Evolutionary conservation across 2,888 invertebrate species (phyloP).

Genomic region (Cheilosia scutellata): DNA sequence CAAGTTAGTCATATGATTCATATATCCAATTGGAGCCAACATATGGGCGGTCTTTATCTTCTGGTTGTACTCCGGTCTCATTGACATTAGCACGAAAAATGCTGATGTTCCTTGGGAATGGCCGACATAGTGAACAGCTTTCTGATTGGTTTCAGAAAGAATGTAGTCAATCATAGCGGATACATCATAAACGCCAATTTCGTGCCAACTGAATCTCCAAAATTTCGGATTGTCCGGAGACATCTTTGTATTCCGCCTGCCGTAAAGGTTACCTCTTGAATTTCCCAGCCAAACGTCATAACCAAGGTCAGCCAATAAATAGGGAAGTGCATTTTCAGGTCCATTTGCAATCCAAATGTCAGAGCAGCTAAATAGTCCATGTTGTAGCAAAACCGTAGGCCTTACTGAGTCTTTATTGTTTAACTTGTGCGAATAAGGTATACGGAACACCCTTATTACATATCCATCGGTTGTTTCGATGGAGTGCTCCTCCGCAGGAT

Average conservation of each 20-base stretch:
- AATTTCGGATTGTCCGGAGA: slow-evolving; percentile 79
- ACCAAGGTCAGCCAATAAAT: slow-evolving; percentile 80
- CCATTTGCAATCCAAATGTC: slow-evolving; percentile 80
- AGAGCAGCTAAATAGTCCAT: slow-evolving; percentile 80
- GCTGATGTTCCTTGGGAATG: slow-evolving; percentile 81
- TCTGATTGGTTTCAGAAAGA: slow-evolving; percentile 77
- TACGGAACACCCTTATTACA: slow-evolving; percentile 79
- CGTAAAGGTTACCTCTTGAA: slow-evolving; percentile 80
- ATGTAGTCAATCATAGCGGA: slow-evolving; percentile 81
- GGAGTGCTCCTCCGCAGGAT: slow-evolving; percentile 88
- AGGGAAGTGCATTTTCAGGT: slow-evolving; percentile 78
- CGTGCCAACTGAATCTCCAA: slow-evolving; percentile 90
- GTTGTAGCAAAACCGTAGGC: slow-evolving; percentile 85
- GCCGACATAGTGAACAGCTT: slow-evolving; percentile 80
- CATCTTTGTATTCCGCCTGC: slow-evolving; percentile 80
- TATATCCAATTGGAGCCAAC: slow-evolving; percentile 82
- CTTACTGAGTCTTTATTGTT: slow-evolving; percentile 67
- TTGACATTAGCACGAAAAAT: slow-evolving; percentile 79
- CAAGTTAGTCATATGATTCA: slow-evolving; percentile 85
- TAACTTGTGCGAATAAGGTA: slow-evolving; percentile 80
- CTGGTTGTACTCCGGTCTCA: slow-evolving; percentile 79
- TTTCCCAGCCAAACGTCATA: slow-evolving; percentile 83
- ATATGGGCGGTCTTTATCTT: slow-evolving; percentile 81
- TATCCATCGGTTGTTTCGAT: slow-evolving; percentile 80
- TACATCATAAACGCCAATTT: slow-evolving; percentile 89